Percentiles rank a stretch among this genome's conserved stretches.
These are phyloP conservation scores for Sepiola atlantica DNA, from an alignment of 2,888 invertebrate species.

Conservation along the genomic window DNA sequence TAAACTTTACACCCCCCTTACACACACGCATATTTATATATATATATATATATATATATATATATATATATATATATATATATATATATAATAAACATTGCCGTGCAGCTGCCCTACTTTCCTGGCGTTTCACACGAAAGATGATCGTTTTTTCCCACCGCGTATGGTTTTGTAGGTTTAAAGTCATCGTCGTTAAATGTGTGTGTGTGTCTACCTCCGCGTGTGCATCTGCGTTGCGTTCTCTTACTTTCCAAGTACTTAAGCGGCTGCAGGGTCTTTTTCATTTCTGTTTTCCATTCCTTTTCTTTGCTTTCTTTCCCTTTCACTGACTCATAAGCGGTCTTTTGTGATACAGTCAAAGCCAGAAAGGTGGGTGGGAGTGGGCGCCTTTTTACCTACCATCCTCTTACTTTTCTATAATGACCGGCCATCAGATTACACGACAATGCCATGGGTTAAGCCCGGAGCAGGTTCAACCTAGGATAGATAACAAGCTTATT, in stretches of 20 bases:
- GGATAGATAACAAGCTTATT: constrained; percentile 32
- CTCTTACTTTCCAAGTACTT: constrained; percentile 19
- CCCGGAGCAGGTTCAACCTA: background rate
- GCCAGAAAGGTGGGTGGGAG: background rate
- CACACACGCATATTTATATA: too few relatives aligned
- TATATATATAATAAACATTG: too few relatives aligned
- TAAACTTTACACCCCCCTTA: too few relatives aligned
- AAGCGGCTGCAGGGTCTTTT: constrained; percentile 32
- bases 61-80: too few relatives aligned
- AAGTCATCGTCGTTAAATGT: too few relatives aligned
- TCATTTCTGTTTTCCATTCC: background rate
- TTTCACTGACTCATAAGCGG: constrained; percentile 9
- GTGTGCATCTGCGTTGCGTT: background rate
- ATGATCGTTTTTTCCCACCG: too few relatives aligned
- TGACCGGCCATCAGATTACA: background rate
- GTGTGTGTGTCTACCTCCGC: background rate
- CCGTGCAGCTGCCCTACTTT: too few relatives aligned
- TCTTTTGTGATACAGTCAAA: background rate
- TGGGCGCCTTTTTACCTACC: background rate
- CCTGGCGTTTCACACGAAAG: too few relatives aligned
- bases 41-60: background rate
- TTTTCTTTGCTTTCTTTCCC: too few relatives aligned
- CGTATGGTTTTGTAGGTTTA: too few relatives aligned
- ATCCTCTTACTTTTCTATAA: background rate
- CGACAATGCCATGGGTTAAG: background rate